phyloP scores from a whole-genome alignment of 2,113 vertebrate genomes.

The Sceloporus undulatus region DNA sequence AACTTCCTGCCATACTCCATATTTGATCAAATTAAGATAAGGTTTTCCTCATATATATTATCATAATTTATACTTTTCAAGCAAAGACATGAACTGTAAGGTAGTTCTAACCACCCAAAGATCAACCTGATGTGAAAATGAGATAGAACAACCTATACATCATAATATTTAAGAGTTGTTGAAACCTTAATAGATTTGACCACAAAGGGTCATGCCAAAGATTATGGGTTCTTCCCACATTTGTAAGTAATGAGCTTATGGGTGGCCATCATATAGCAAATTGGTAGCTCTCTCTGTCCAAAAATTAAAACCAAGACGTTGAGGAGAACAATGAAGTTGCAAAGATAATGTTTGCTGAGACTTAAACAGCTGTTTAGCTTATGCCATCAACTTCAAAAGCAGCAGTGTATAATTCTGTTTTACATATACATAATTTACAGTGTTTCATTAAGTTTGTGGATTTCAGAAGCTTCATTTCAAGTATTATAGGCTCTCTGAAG shows the following conservation, averaged over 20 bases:
- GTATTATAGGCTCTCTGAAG: conserved; percentile 21
- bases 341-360: conserved; percentile 14
- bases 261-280: not conserved
- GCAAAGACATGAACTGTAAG: not conserved
- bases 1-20: not conserved
- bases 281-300: not conserved
- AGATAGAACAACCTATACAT: not conserved
- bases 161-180: not conserved
- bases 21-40: not conserved
- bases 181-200: not conserved
- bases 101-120: not conserved
- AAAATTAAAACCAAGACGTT: conserved; percentile 16
- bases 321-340: not conserved
- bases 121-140: not conserved
- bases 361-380: not conserved
- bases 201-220: not conserved
- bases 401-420: conserved; percentile 31
- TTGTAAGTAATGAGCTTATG: not conserved
- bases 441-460: conserved; percentile 23
- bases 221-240: not conserved
- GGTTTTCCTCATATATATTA: conserved; percentile 12
- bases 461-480: conserved; percentile 37
- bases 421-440: conserved; percentile 31
- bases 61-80: not conserved
- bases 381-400: conserved; percentile 10